These are phyloP conservation scores for Delichon dasypus DNA, from an alignment of 2,797 vertebrate species.

Conservation along the genomic window DNA sequence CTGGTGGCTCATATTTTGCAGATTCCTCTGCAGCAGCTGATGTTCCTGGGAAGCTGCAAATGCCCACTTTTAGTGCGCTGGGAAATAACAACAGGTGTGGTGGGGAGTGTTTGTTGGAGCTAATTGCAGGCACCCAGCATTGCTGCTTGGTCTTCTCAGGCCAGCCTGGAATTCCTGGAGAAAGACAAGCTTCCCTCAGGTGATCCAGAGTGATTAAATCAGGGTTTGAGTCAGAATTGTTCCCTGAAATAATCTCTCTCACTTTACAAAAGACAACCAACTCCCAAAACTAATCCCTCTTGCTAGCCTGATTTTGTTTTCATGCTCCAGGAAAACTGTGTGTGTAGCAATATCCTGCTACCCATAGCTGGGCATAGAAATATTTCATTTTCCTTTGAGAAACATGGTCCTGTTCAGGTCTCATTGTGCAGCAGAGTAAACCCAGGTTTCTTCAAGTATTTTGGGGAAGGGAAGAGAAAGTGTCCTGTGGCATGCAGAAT, in stretches of 20 bases:
- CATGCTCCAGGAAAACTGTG: not conserved
- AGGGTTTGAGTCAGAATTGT: not conserved
- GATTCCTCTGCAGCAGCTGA: not conserved
- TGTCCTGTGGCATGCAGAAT: not conserved
- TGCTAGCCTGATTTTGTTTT: not conserved
- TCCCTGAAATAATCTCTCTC: not conserved
- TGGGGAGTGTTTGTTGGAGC: not conserved
- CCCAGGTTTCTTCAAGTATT: not conserved
- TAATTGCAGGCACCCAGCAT: not conserved
- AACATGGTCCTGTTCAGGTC: not conserved
- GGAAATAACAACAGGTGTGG: not conserved
- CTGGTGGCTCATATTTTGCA: not conserved
- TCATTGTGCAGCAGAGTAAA: not conserved
- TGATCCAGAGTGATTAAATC: not conserved
- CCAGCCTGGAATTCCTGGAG: not conserved
- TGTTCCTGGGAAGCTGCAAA: slow-evolving; percentile 15
- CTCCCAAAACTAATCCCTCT: not conserved
- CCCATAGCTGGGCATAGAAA: not conserved
- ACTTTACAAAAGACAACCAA: not conserved
- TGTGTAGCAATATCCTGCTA: not conserved
- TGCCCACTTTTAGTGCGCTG: not conserved
- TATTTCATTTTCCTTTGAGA: not conserved
- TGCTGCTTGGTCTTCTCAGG: not conserved
- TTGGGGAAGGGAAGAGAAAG: not conserved
- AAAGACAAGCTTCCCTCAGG: not conserved